These are phyloP conservation scores for Melinaea menophilus DNA, from an alignment of 2,888 invertebrate species.

Conservation along the genomic window DNA sequence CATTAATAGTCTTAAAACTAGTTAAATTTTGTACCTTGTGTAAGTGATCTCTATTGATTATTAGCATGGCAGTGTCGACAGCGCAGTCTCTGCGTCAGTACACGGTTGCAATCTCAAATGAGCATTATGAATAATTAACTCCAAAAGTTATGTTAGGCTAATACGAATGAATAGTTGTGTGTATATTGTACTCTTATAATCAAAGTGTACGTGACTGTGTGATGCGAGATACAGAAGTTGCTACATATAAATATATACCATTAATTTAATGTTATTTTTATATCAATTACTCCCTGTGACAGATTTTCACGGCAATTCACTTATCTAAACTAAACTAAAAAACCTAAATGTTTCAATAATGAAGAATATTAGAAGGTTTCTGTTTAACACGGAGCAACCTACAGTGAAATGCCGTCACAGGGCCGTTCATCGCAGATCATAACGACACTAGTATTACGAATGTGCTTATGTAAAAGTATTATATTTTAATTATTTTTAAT, in stretches of 20 bases:
- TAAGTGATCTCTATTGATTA: slow-evolving; percentile 37
- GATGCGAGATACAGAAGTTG: slow-evolving; percentile 43
- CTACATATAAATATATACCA: slow-evolving; percentile 59
- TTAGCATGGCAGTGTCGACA: slow-evolving; percentile 31
- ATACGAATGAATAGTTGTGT: slow-evolving; percentile 60
- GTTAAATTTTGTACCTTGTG: slow-evolving; percentile 36
- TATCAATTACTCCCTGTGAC: slow-evolving; percentile 28
- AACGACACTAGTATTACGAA: slow-evolving; percentile 33
- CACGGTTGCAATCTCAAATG: slow-evolving; percentile 45
- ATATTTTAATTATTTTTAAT: slow-evolving; percentile 34
- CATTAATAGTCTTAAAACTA: slow-evolving; percentile 31
- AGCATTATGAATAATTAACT: slow-evolving; percentile 63
- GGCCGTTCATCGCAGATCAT: slow-evolving; percentile 21
- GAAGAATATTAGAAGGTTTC: not conserved
- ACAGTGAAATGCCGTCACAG: not conserved
- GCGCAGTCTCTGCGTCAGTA: slow-evolving; percentile 17
- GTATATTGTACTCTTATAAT: slow-evolving; percentile 62
- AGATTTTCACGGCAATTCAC: too few species aligned
- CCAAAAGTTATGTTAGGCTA: slow-evolving; percentile 67
- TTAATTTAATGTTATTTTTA: slow-evolving; percentile 50
- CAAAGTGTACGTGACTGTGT: slow-evolving; percentile 57
- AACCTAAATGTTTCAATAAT: slow-evolving; percentile 2
- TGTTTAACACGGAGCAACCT: too few species aligned
- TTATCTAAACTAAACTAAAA: not conserved
- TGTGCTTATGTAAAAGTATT: slow-evolving; percentile 38